Conservation (phyloP, 92 coral and sea anemone genomes). For the Epizoanthus stellaris region DNA sequence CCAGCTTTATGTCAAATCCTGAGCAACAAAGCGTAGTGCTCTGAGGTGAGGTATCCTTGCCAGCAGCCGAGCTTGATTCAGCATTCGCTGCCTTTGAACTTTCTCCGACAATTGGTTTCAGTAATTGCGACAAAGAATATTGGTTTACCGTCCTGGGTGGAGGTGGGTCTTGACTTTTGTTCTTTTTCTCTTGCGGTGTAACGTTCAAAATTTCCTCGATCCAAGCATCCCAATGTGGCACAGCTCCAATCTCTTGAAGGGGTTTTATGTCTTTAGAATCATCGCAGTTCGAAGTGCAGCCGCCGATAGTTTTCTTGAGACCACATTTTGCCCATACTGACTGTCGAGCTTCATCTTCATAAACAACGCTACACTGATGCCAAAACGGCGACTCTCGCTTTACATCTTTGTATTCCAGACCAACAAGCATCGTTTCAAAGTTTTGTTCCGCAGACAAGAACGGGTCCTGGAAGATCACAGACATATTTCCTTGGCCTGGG, state of each 20-base stretch:
- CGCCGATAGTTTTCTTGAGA: background rate
- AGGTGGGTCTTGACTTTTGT: background rate
- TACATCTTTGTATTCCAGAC: conserved; percentile 12
- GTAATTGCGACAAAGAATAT: conserved; percentile 38
- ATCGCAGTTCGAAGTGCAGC: background rate
- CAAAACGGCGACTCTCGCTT: background rate
- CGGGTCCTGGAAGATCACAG: conserved; percentile 35
- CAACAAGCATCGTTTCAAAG: conserved; percentile 34
- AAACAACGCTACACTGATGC: background rate
- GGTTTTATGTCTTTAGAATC: background rate
- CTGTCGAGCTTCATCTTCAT: background rate
- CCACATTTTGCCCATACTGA: conserved; percentile 3
- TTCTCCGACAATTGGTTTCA: background rate
- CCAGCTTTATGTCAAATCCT: conserved; percentile 31
- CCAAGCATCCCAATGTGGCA: conserved; percentile 41
- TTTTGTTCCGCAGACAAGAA: conserved; percentile 27
- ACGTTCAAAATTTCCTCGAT: conserved; percentile 27
- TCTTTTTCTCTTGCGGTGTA: conserved; percentile 26
- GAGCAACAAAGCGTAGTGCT: conserved; percentile 17
- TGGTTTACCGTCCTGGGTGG: conserved; percentile 28
- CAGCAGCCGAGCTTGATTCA: background rate
- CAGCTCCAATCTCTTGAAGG: conserved; percentile 4
- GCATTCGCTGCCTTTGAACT: too few relatives aligned
- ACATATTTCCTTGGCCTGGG: conserved; percentile 18
- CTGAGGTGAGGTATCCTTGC: conserved; percentile 11